Evolutionary conservation across 2,113 vertebrate genomes (phyloP).

Genomic region (Halcyon malimbica): DNA sequence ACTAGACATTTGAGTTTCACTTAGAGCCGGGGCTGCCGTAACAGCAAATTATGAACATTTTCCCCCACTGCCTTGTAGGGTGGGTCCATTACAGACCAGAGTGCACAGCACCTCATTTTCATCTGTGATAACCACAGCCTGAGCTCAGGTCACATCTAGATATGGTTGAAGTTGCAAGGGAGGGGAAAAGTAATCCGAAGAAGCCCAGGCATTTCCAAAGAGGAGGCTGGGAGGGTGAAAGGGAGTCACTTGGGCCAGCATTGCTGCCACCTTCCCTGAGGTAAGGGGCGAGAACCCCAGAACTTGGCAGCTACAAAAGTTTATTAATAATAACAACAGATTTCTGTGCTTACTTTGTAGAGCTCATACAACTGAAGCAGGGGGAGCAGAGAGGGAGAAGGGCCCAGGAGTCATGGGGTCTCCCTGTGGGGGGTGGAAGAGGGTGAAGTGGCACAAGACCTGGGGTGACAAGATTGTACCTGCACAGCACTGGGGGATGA

Average conservation of each 20-base stretch:
- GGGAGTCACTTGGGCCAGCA: not conserved
- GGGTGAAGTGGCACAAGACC: not conserved
- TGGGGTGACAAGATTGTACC: not conserved
- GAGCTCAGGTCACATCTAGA: not conserved
- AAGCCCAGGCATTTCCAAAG: not conserved
- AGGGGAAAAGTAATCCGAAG: not conserved
- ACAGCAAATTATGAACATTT: not conserved
- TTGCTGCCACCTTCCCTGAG: not conserved
- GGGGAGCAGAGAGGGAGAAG: not conserved
- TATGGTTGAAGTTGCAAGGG: not conserved
- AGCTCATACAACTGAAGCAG: not conserved
- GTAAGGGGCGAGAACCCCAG: not conserved
- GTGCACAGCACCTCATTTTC: not conserved
- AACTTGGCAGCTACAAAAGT: not conserved
- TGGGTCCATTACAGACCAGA: accelerated
- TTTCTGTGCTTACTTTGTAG: not conserved
- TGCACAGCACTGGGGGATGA: accelerated
- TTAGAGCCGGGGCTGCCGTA: not conserved
- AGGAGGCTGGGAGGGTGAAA: not conserved
- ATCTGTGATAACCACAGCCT: not conserved
- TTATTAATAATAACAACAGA: not conserved
- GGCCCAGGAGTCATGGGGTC: not conserved
- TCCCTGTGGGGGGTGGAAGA: not conserved
- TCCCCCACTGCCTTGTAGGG: not conserved
- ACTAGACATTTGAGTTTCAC: not conserved